Evolutionary conservation across 2,113 vertebrate species (phyloP).

Genomic region (Scomber colias): DNA sequence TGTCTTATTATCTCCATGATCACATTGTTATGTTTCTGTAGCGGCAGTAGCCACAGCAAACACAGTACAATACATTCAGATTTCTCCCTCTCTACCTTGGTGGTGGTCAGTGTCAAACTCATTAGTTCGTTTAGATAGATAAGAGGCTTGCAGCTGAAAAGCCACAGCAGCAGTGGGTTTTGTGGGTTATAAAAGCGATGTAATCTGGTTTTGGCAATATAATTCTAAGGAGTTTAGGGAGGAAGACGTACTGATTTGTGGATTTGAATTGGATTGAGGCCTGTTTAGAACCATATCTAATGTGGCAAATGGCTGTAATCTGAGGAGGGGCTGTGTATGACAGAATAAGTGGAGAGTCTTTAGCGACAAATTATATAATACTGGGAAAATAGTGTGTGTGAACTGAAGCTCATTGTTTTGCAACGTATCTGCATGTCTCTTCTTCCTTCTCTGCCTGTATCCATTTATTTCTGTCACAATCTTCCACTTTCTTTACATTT

Average conservation of each 20-base stretch:
- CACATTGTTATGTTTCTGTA: conserved; percentile 23
- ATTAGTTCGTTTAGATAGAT: conserved; percentile 73
- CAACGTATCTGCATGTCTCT: conserved; percentile 4
- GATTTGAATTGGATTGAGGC: conserved; percentile 75
- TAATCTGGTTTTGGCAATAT: conserved; percentile 75
- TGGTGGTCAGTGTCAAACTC: conserved; percentile 72
- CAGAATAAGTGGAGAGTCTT: conserved; percentile 15
- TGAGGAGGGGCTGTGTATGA: conserved; percentile 20
- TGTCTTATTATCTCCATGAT: conserved; percentile 31
- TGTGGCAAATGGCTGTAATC: conserved; percentile 65
- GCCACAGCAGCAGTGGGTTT: conserved; percentile 68
- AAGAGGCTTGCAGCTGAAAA: conserved; percentile 78
- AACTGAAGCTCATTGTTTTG: conserved; percentile 26
- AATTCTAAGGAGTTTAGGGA: conserved; percentile 74
- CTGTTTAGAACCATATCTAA: conserved; percentile 66
- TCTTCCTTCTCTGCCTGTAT: conserved; percentile 5
- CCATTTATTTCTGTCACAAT: conserved; percentile 9
- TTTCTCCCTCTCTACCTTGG: conserved; percentile 38
- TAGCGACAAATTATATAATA: conserved; percentile 29
- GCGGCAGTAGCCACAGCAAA: conserved; percentile 7
- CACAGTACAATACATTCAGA: conserved; percentile 7
- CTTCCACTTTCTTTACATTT: conserved; percentile 29
- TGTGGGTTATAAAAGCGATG: conserved; percentile 74
- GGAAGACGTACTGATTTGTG: conserved; percentile 70
- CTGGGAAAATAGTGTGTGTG: conserved; percentile 7